Evolutionary conservation across 2,888 invertebrate genomes (phyloP), one percentile per base, ranked within the genome.

Genomic region (Heliconius aoede): DNA sequence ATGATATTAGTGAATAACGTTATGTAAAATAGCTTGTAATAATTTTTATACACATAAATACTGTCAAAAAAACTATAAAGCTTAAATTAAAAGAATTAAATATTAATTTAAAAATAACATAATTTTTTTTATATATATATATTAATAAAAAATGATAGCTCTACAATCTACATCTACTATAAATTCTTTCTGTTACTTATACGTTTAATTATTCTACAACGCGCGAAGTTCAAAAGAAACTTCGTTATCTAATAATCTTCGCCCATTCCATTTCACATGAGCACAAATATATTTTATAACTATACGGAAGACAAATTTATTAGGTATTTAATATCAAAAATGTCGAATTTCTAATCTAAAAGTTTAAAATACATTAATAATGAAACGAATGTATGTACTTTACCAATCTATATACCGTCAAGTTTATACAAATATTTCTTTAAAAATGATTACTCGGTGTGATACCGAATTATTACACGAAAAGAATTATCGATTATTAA

Each of bases 231-330:
- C 90, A 92, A 92, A 90, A 91, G 88, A 90, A 89, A 89, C 90
- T 87, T 77, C 79, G 64, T 60, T 65, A 26, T 64, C 76, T 76
- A 76, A 69, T 68, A 76, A 64, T 76, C 64, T 72, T 64, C 61
- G 78, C 75, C 69, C 80, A 71, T 71, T 74, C 69, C 69, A 75
- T 65, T n/a, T 51, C 61, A 86, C 28, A 88, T 87, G 88, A 90
- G 89, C 89, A 88, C 87, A 93, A 90, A 89, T 88, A 88, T 88
- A 83, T 86, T 90, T 69, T 89, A 88, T 76, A 82, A 77, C 93
- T 94, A 94, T 88, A 87, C 94, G 94, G 94, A 94, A 94, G 94
- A 94, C 94, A 92, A 90, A 91, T 94, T 91, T 91, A 90, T 90
- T 90, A 89, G 88, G 80, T 82, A 81, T 77, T 77, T 83, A 83